These are phyloP conservation scores for Arizona elegans DNA, from an alignment of 2,113 vertebrate species.

Conservation along the genomic window DNA sequence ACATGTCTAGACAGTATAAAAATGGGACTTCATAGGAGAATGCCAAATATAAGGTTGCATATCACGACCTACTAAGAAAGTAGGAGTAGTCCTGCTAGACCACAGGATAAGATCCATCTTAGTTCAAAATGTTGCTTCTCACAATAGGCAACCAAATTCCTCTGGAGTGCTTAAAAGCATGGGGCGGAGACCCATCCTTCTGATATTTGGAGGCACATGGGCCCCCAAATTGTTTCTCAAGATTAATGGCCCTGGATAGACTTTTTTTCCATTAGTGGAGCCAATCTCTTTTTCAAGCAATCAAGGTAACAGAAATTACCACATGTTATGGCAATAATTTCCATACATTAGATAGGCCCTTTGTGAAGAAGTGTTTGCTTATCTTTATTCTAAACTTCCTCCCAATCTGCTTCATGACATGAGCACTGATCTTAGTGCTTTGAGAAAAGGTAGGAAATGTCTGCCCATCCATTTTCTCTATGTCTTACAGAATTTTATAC, in stretches of 20 bases:
- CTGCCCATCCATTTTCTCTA: background rate
- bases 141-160: background rate
- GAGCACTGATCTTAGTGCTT: background rate
- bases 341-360: background rate
- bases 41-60: background rate
- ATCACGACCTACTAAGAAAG: background rate
- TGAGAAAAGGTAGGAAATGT: background rate
- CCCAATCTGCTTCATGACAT: background rate
- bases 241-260: background rate
- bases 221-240: background rate
- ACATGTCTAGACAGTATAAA: conserved; percentile 53
- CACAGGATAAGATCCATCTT: background rate
- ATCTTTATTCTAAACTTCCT: background rate
- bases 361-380: background rate
- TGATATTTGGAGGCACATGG: background rate
- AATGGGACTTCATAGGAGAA: conserved; percentile 30
- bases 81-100: background rate
- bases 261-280: background rate
- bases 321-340: background rate
- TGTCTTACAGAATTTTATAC: background rate
- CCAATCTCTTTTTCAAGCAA: background rate
- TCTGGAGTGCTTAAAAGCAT: background rate
- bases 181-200: background rate
- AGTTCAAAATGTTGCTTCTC: background rate
- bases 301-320: background rate